Conservation (phyloP, 2,888 invertebrate species). For the Pristionchus arcanus region DNA sequence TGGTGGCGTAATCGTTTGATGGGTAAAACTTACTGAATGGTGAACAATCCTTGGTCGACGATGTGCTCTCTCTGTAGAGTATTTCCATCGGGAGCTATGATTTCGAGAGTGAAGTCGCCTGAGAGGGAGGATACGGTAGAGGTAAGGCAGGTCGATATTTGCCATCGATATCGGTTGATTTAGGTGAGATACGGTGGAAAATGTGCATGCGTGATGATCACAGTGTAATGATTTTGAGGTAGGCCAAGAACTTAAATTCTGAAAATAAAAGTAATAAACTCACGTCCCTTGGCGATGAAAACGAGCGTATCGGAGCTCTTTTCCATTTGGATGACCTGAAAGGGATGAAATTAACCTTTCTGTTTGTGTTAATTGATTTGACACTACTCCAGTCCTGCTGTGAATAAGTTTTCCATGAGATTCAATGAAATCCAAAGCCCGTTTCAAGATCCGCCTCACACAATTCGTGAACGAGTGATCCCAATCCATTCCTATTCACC, state of each 20-base stretch:
- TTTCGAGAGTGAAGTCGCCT: constrained; percentile 12
- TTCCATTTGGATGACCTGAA: constrained; percentile 40
- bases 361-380: neutral
- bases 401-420: too few species aligned
- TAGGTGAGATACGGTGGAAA: neutral
- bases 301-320: constrained; percentile 39
- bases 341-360: neutral
- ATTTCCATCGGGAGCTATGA: constrained; percentile 33
- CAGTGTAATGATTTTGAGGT: neutral
- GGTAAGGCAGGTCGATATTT: neutral
- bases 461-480: neutral
- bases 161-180: neutral
- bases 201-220: neutral
- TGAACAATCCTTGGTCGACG: constrained; percentile 31
- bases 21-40: constrained; percentile 18
- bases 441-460: neutral
- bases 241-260: neutral
- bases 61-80: neutral
- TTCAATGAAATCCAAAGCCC: too few species aligned
- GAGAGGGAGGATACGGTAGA: neutral
- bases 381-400: too few species aligned
- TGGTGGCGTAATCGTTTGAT: too few species aligned
- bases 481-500: neutral
- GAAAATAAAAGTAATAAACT: neutral
- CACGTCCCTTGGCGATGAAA: constrained; percentile 47